Conservation (phyloP, 2,888 invertebrate species). For the Empis stercorea region DNA sequence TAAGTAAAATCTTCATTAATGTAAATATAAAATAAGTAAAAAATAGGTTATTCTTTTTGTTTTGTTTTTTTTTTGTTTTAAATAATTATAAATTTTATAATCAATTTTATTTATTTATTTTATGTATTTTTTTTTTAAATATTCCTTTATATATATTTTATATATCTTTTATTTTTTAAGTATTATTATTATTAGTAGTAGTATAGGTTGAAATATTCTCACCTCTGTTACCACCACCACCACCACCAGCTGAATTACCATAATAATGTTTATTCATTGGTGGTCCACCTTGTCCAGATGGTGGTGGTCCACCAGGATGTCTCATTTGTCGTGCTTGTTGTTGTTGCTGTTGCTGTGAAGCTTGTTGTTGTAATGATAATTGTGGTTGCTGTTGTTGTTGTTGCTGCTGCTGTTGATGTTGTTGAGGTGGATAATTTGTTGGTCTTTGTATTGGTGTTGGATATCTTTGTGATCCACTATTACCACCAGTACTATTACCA, state of each 20-base stretch:
- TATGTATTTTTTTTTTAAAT: conserved; percentile 16
- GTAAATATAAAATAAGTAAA: too few relatives aligned
- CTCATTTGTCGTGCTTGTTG: conserved; percentile 11
- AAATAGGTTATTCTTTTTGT: conserved; percentile 13
- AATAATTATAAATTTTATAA: conserved; percentile 21
- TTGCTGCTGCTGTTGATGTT: conserved; percentile 9
- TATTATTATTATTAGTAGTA: conserved; percentile 25
- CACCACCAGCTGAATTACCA: conserved; percentile 24
- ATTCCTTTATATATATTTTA: conserved; percentile 12
- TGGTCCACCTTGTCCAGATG: conserved; percentile 10
- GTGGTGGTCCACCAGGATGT: conserved; percentile 11
- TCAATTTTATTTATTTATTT: conserved; percentile 14
- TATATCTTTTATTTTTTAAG: conserved; percentile 18
- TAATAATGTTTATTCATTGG: conserved; percentile 34
- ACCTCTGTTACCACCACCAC: conserved; percentile 16
- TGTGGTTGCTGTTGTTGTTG: conserved; percentile 25
- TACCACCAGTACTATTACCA: conserved; percentile 20
- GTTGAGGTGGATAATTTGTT: conserved; percentile 29
- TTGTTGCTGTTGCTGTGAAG: conserved; percentile 21
- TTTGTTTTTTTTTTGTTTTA: too few relatives aligned
- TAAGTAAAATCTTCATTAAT: conserved; percentile 1
- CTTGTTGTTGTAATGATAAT: conserved; percentile 21
- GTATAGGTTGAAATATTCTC: conserved; percentile 22
- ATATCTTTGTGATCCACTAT: conserved; percentile 24
- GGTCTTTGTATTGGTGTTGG: conserved; percentile 35